Evolutionary conservation across 2,797 vertebrate genomes (phyloP).

Genomic region (Tenualosa ilisha): DNA sequence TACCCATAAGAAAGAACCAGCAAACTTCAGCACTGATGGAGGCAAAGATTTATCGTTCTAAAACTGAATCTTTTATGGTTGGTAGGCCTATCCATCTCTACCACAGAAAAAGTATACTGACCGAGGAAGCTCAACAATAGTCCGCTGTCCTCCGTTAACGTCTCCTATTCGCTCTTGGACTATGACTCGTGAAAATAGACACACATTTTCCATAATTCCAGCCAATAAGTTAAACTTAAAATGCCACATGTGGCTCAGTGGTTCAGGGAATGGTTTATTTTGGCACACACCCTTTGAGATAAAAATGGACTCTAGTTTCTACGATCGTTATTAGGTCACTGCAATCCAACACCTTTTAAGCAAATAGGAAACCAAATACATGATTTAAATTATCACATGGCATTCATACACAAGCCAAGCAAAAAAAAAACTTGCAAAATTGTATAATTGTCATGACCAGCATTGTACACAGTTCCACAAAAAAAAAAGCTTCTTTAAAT

Average conservation of each 20-base stretch:
- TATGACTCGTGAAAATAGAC: background rate
- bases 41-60: background rate
- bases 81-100: background rate
- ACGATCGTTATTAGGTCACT: background rate
- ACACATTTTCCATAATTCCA: background rate
- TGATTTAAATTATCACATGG: background rate
- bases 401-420: background rate
- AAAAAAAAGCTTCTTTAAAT: background rate
- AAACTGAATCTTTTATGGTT: background rate
- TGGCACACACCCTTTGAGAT: background rate
- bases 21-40: background rate
- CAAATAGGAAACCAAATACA: background rate
- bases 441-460: background rate
- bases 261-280: background rate
- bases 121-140: background rate
- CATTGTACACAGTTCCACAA: background rate
- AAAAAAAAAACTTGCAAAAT: background rate
- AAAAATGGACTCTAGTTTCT: background rate
- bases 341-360: background rate
- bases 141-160: background rate
- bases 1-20: background rate
- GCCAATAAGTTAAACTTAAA: background rate
- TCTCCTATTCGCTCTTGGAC: background rate
- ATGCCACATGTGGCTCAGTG: background rate
- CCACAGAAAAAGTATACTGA: background rate